Base-by-base conservation (phyloP, 2,113 vertebrate species). In the Rhinopomastus cyanomelas region DNA sequence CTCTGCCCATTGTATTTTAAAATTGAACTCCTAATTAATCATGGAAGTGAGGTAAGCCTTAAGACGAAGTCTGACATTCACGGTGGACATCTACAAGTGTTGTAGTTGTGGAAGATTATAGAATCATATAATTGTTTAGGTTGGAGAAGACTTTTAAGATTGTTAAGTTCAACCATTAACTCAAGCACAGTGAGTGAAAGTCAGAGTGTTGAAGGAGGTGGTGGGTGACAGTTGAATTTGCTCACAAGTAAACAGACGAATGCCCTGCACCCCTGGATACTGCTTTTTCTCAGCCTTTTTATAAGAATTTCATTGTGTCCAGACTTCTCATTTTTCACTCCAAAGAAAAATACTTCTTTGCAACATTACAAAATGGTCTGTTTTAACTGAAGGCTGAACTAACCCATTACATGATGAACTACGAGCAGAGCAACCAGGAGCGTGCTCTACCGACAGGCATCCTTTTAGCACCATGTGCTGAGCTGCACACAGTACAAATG, bases 391-490 rank as follows among this genome's bases (percentile, higher is more conserved):
- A 74, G 61, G 23, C 46, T 61, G 49, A 51, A 29, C 20, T 59
- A 48, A 48, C 18, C 19, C 5, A 8, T 48, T 57, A 16, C 26
- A 39, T 67, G 16, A 20, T 69, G 51, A 79, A 18, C 32, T 60
- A 15, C 1, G 3, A 74, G 67, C 2, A 2, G 29, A 79, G 27
- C n/a, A 61, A 36, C 55, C 67, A 37, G 32, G 42, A 74, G 29
- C 5, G 1, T 29, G 55, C 36, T 68, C 29, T 73, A 5, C 44
- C 19, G 52, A 44, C 46, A 65, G 64, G 12, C 1, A 0, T 32
- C 39, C 44, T 46, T 55, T 14, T 19, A 8, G 16, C 46, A 19
- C 1, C 0, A n/a, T 1, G 0, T 25, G 12, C 39, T 42, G 67
- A 48, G 62, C 49, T 19, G 22, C 32, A 16, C 0, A 3, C 23